Evolutionary conservation across 2,888 invertebrate genomes (phyloP).

Genomic region (Mythimna lalbum): DNA sequence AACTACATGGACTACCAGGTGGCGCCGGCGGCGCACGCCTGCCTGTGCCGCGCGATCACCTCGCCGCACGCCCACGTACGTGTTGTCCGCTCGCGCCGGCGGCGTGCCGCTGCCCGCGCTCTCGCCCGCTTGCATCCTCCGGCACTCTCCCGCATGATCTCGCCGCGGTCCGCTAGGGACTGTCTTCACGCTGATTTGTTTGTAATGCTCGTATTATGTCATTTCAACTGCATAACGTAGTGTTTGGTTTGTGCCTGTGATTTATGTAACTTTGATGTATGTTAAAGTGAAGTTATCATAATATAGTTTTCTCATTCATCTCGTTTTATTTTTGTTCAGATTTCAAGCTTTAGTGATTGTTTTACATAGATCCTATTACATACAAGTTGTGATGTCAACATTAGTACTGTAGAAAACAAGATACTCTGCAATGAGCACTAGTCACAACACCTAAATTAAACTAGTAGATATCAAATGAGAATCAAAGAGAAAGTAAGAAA

Average conservation of each 20-base stretch:
- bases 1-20: constrained; percentile 98
- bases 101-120: constrained; percentile 56
- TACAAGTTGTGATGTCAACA: neutral
- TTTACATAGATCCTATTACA: neutral
- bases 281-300: constrained; percentile 48
- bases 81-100: constrained; percentile 65
- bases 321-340: constrained; percentile 50
- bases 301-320: constrained; percentile 54
- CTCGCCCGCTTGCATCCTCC: constrained; percentile 64
- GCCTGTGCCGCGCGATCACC: constrained; percentile 89
- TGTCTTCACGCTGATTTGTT: constrained; percentile 75
- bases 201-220: constrained; percentile 73
- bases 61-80: constrained; percentile 90
- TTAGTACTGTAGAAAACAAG: neutral
- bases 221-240: constrained; percentile 59
- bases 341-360: constrained; percentile 19
- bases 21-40: constrained; percentile 87
- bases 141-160: constrained; percentile 76
- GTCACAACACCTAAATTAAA: neutral
- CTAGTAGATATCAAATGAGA: neutral
- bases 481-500: neutral
- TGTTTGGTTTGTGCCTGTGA: constrained; percentile 57
- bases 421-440: neutral
- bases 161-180: constrained; percentile 75
- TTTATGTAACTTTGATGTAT: constrained; percentile 53